Base-by-base conservation (phyloP, 2,888 invertebrate genomes). In the Habrosyne pyritoides region DNA sequence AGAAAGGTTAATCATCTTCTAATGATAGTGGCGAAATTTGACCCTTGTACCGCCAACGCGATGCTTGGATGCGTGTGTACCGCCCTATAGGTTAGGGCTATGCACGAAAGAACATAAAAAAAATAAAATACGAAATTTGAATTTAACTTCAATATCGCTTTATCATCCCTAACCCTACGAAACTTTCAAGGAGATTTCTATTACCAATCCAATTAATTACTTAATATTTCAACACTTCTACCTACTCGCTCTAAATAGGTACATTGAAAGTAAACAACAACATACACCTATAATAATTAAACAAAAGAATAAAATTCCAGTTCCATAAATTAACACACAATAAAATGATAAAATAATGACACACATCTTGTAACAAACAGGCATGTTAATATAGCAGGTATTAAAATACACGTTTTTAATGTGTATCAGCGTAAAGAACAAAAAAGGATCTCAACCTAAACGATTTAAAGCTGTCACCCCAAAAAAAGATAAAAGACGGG, bases 1-100 rank as follows among this genome's bases (percentile, higher is more conserved):
- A 52, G 67, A 90, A 91, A 91, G 91, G 91, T 91, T 91, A 91
- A 91, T 90, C 86, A 86, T 86, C 71, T 81, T 71, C 79, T 90
- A 89, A 91, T 91, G 91, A 90, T 85, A 81, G 80, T 76, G 77
- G 73, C 75, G 79, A 79, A 81, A 77, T 73, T 73, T 65, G 69
- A 73, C 60, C 66, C 70, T 47, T 46, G 51, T 30, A 47, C 50
- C 28, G 50, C 50, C 42, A 50, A 54, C 53, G 22, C 47, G 42
- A 42, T 42, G 47, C 59, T 49, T 46, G 22, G 50, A 12, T 53
- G 55, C 53, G 57, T 56, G 26, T 47, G 42, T 53, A 52, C 58
- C 65, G 63, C 66, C 69, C 54, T 54, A 54, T 54, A 36, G 22
- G 24, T 52, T 22, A 10, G 22, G 26, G 14, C 2, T 48, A 8